Conservation (phyloP, 1,140 invertebrate species). For the Drosophila orosa region DNA sequence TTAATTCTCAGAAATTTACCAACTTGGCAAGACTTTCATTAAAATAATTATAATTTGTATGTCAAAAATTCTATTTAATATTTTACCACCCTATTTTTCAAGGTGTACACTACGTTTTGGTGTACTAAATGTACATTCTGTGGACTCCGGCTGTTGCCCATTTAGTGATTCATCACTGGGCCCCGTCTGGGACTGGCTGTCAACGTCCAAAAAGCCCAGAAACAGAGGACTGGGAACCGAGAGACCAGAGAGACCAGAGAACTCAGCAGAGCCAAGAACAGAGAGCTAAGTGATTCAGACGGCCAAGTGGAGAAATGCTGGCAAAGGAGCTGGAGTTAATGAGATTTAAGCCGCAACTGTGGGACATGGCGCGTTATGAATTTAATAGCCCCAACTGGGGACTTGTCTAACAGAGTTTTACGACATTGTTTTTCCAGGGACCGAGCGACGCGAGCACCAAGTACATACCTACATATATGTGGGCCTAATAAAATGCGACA, state of each 20-base stretch:
- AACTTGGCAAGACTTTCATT: not conserved
- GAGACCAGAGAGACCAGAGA: not conserved
- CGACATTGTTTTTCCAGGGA: slow-evolving; percentile 55
- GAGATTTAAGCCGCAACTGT: slow-evolving; percentile 63
- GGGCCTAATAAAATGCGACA: slow-evolving; percentile 67
- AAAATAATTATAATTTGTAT: not conserved
- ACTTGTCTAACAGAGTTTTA: slow-evolving; percentile 62
- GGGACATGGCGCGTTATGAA: slow-evolving; percentile 66
- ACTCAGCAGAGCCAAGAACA: slow-evolving; percentile 4
- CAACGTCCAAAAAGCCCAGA: slow-evolving; percentile 20
- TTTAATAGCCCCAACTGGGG: slow-evolving; percentile 54
- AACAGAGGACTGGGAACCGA: slow-evolving; percentile 15
- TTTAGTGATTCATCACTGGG: slow-evolving; percentile 44
- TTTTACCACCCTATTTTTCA: not conserved
- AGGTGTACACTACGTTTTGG: slow-evolving; percentile 8
- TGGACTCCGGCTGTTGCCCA: slow-evolving; percentile 5
- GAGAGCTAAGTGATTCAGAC: slow-evolving; percentile 23
- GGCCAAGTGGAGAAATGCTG: slow-evolving; percentile 23
- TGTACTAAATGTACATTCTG: slow-evolving; percentile 2
- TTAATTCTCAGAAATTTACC: not conserved
- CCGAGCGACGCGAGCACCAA: slow-evolving; percentile 3
- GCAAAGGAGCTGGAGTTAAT: slow-evolving; percentile 59
- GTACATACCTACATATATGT: slow-evolving; percentile 22
- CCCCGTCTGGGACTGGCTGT: slow-evolving; percentile 28
- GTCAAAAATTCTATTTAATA: not conserved